Percentiles rank a stretch among this genome's conserved stretches.
Conservation (phyloP, 2,113 vertebrate species). For the Chionodraco myersi region DNA sequence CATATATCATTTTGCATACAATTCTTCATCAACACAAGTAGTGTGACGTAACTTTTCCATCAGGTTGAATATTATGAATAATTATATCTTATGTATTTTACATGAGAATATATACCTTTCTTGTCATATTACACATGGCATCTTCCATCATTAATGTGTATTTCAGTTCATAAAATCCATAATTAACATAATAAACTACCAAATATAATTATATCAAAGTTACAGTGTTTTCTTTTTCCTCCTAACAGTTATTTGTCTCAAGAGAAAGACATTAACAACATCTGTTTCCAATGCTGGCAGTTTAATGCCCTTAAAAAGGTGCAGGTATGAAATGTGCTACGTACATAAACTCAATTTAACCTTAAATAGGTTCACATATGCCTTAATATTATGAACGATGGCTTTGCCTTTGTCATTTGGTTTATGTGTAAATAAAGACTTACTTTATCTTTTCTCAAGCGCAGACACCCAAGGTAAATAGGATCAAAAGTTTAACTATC, state of each 20-base stretch:
- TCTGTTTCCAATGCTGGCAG: neutral
- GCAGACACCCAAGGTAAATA: too few species aligned
- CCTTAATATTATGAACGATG: neutral
- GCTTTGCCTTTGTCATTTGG: too few species aligned
- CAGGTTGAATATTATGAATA: neutral
- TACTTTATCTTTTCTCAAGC: too few species aligned
- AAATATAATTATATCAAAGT: slow-evolving; percentile 1
- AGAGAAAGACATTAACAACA: neutral
- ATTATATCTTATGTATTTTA: neutral
- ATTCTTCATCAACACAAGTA: neutral
- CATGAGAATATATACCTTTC: neutral
- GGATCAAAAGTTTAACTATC: too few species aligned
- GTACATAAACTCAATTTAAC: too few species aligned
- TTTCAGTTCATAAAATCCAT: neutral
- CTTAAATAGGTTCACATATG: neutral
- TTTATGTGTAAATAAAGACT: too few species aligned
- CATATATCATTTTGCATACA: neutral
- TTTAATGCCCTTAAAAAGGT: neutral
- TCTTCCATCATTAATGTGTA: neutral
- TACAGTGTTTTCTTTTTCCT: neutral
- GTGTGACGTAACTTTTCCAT: neutral
- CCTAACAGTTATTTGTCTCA: neutral
- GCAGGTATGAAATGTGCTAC: too few species aligned
- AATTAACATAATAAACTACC: neutral
- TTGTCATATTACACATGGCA: neutral